Conservation (phyloP, 2,797 vertebrate species). For the Gallirallus australis region DNA sequence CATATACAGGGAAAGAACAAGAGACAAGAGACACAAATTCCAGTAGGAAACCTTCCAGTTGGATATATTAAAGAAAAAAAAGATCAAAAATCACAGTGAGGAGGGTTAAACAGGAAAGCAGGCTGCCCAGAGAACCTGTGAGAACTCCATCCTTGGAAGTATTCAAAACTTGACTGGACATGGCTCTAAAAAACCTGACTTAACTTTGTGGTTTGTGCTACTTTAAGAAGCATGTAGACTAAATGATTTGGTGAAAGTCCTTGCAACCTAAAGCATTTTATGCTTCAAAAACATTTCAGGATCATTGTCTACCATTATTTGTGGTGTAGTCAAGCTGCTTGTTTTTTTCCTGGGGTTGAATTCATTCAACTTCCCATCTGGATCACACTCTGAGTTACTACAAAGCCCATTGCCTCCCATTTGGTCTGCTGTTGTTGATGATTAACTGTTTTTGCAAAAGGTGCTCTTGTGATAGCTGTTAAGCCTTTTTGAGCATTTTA, state of each 20-base stretch:
- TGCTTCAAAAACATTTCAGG: neutral
- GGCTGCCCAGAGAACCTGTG: neutral
- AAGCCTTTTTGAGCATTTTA: neutral
- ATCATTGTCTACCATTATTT: neutral
- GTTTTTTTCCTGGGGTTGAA: neutral
- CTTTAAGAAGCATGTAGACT: neutral
- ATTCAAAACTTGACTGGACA: neutral
- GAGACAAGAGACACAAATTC: neutral
- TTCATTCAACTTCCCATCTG: neutral
- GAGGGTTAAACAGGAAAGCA: neutral
- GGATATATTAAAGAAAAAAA: neutral
- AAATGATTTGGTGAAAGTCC: neutral
- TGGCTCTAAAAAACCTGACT: neutral
- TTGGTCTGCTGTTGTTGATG: neutral
- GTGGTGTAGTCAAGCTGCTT: neutral
- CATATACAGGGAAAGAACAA: neutral
- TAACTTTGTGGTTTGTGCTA: neutral
- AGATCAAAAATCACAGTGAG: neutral
- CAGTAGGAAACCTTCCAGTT: neutral
- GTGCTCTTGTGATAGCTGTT: neutral
- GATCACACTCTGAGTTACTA: neutral
- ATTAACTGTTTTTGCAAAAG: neutral
- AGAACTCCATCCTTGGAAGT: neutral
- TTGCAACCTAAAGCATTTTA: neutral
- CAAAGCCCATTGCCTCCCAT: neutral